These are phyloP conservation scores for Drosophila watanabei DNA, from an alignment of 1,140 invertebrate genomes.

Conservation along the genomic window DNA sequence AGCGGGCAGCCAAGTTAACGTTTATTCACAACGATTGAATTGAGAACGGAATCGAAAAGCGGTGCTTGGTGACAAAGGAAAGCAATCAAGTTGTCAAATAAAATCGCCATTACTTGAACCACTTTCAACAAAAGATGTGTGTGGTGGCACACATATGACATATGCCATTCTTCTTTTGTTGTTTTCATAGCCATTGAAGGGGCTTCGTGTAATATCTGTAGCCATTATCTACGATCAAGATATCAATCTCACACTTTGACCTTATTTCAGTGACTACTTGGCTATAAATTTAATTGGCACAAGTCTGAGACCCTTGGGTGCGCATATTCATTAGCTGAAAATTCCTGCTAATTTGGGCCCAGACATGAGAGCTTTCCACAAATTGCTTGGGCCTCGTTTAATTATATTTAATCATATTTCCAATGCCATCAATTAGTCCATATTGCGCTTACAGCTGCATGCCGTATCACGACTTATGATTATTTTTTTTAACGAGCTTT, in stretches of 20 bases:
- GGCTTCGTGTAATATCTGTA: slow-evolving; percentile 7
- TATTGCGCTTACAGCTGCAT: slow-evolving; percentile 57
- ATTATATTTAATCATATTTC: slow-evolving; percentile 48
- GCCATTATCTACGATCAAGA: slow-evolving; percentile 20
- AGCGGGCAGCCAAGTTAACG: background rate
- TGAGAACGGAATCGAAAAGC: slow-evolving; percentile 29
- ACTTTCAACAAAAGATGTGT: slow-evolving; percentile 40
- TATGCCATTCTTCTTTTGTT: slow-evolving; percentile 24
- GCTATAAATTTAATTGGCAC: slow-evolving; percentile 6
- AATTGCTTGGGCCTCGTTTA: slow-evolving; percentile 22
- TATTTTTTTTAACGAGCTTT: slow-evolving; percentile 77
- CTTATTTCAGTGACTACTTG: background rate
- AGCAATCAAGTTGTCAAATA: slow-evolving; percentile 50
- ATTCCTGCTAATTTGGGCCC: slow-evolving; percentile 3
- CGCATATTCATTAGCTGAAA: slow-evolving; percentile 26
- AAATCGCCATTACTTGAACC: slow-evolving; percentile 39
- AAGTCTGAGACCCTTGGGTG: slow-evolving; percentile 9
- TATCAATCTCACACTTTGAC: slow-evolving; percentile 20
- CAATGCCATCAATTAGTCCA: slow-evolving; percentile 66
- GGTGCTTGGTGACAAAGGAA: slow-evolving; percentile 28
- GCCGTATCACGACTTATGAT: slow-evolving; percentile 30
- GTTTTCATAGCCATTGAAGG: slow-evolving; percentile 5
- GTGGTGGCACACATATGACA: slow-evolving; percentile 26
- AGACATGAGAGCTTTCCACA: slow-evolving; percentile 34
- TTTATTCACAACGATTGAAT: slow-evolving; percentile 14